Percentiles rank a stretch among this genome's conserved stretches.
Evolutionary conservation across 1,140 invertebrate genomes (phyloP).

Genomic region (Drosophila lini): DNA sequence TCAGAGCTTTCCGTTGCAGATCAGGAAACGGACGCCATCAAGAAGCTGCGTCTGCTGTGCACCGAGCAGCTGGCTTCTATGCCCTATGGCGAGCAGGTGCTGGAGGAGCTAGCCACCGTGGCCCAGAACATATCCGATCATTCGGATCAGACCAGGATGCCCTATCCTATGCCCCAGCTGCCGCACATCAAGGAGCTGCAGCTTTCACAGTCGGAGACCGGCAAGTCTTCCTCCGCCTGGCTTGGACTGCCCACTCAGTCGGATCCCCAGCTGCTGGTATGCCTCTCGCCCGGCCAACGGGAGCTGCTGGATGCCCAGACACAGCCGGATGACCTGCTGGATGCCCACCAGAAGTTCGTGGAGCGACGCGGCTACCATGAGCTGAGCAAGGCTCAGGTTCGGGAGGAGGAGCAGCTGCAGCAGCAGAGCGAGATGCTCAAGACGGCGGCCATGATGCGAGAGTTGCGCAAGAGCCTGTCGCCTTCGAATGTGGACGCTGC

Average conservation of each 20-base stretch:
- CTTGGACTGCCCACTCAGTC: slow-evolving; percentile 86
- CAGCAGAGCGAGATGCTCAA: slow-evolving; percentile 69
- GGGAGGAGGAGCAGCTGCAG: slow-evolving; percentile 62
- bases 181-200: slow-evolving; percentile 73
- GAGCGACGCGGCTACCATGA: slow-evolving; percentile 87
- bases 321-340: slow-evolving; percentile 86
- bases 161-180: slow-evolving; percentile 72
- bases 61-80: slow-evolving; percentile 87
- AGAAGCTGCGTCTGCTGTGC: slow-evolving; percentile 86
- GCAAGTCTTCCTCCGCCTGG: slow-evolving; percentile 84
- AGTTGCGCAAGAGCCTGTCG: slow-evolving; percentile 82
- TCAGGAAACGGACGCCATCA: slow-evolving; percentile 63
- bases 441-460: slow-evolving; percentile 76
- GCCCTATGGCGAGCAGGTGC: slow-evolving; percentile 87
- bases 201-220: slow-evolving; percentile 26
- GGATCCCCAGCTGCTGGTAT: slow-evolving; percentile 87
- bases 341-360: slow-evolving; percentile 89
- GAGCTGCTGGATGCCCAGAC: slow-evolving; percentile 84
- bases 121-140: slow-evolving; percentile 86
- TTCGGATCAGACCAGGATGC: slow-evolving; percentile 51
- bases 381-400: slow-evolving; percentile 69
- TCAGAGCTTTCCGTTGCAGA: slow-evolving; percentile 52
- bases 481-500: slow-evolving; percentile 52
- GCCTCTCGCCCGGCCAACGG: slow-evolving; percentile 90
- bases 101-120: slow-evolving; percentile 88